Evolutionary conservation across 23 tunicate genomes (phyloP).

Genomic region (Trididemnum nubilum): DNA sequence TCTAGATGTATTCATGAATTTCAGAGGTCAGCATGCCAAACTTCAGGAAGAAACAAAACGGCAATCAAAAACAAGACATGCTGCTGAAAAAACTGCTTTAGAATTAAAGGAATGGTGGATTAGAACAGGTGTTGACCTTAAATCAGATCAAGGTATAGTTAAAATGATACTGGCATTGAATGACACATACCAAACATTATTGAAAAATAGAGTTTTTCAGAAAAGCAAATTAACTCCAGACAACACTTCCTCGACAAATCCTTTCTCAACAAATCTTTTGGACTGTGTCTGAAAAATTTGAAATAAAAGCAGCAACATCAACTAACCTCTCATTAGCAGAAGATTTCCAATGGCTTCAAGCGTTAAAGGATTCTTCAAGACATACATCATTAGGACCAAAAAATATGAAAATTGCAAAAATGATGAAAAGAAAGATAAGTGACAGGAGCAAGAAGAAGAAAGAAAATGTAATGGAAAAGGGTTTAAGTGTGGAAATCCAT

Average conservation of each 20-base stretch:
- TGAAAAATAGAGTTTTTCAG: neutral
- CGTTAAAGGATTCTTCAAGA: neutral
- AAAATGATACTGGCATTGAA: neutral
- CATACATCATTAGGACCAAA: neutral
- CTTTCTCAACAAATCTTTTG: neutral
- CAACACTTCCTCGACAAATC: no score
- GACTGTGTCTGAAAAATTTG: neutral
- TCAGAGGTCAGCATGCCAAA: neutral
- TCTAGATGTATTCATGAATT: neutral
- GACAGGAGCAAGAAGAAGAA: neutral
- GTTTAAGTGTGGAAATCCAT: neutral
- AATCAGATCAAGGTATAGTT: neutral
- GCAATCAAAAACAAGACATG: neutral
- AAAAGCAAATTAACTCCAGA: neutral
- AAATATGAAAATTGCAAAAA: neutral
- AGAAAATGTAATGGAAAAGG: neutral
- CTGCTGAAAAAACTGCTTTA: neutral
- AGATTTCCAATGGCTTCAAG: neutral
- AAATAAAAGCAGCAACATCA: neutral
- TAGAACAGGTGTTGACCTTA: neutral
- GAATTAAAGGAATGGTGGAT: neutral
- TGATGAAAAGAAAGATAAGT: neutral
- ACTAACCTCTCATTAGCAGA: neutral
- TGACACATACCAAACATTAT: neutral
- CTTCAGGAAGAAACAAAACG: neutral